Evolutionary conservation across 2,888 invertebrate genomes (phyloP).

Genomic region (Bombylius major): DNA sequence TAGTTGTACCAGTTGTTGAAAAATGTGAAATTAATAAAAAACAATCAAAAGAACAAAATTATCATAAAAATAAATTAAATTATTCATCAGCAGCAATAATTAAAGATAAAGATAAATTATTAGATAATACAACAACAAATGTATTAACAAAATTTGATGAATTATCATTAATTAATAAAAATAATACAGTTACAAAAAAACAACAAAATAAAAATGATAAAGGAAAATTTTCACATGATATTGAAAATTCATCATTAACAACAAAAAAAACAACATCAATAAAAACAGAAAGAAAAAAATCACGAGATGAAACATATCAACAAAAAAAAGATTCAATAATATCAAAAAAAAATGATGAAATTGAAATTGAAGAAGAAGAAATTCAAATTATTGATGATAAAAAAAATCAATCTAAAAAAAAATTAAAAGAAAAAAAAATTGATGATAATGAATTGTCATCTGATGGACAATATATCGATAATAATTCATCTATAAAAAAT

Average conservation of each 20-base stretch:
- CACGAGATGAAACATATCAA: too few species aligned
- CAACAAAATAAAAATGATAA: too few species aligned
- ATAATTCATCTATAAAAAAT: neutral
- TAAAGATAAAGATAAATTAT: too few species aligned
- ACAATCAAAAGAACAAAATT: neutral
- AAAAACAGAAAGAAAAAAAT: too few species aligned
- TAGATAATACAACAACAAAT: too few species aligned
- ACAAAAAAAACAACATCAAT: too few species aligned
- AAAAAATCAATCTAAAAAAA: neutral
- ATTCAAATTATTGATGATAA: slow-evolving; percentile 5
- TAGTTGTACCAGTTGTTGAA: slow-evolving; percentile 36
- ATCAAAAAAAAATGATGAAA: neutral
- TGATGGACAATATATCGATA: neutral
- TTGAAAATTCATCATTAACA: too few species aligned
- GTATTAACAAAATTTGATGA: slow-evolving; percentile 1
- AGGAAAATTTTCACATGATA: too few species aligned
- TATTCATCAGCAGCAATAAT: neutral
- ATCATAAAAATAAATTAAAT: neutral
- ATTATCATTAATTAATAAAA: slow-evolving; percentile 3
- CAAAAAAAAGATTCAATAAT: neutral
- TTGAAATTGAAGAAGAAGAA: slow-evolving; percentile 4
- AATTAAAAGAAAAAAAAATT: neutral
- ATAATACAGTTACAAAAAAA: neutral
- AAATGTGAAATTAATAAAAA: slow-evolving; percentile 18
- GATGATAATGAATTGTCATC: neutral